Percentiles rank a stretch among this genome's conserved stretches.
phyloP scores from a whole-genome alignment of 2,113 vertebrate species.

The Etia nguti region DNA sequence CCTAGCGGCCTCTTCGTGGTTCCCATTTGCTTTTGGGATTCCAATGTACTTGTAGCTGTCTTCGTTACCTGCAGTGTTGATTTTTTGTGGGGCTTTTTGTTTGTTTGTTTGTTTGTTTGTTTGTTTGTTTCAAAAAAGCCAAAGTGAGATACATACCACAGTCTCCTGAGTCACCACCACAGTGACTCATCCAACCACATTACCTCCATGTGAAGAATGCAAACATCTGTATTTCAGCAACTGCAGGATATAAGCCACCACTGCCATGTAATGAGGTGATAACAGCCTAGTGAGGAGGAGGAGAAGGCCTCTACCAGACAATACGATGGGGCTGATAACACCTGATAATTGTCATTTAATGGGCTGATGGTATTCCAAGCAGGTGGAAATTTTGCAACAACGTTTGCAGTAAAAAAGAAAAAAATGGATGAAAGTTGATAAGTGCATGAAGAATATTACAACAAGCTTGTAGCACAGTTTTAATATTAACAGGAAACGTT shows the following conservation, averaged over 20 bases:
- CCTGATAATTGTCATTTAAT: background rate
- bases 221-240: background rate
- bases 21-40: background rate
- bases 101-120: background rate
- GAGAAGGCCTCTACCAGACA: background rate
- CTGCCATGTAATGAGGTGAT: background rate
- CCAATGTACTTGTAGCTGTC: background rate
- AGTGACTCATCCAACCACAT: background rate
- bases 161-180: background rate
- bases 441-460: background rate
- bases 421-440: background rate
- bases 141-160: background rate
- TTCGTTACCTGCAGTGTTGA: fast-evolving
- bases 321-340: background rate
- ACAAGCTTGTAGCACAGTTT: background rate
- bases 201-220: background rate
- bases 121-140: background rate
- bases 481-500: background rate
- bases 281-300: background rate
- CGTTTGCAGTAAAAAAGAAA: background rate
- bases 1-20: background rate
- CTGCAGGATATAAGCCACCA: background rate
- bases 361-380: background rate
- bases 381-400: background rate
- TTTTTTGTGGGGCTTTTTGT: fast-evolving